These are phyloP conservation scores for Clanis bilineata DNA, from an alignment of 2,888 invertebrate genomes.

Conservation along the genomic window DNA sequence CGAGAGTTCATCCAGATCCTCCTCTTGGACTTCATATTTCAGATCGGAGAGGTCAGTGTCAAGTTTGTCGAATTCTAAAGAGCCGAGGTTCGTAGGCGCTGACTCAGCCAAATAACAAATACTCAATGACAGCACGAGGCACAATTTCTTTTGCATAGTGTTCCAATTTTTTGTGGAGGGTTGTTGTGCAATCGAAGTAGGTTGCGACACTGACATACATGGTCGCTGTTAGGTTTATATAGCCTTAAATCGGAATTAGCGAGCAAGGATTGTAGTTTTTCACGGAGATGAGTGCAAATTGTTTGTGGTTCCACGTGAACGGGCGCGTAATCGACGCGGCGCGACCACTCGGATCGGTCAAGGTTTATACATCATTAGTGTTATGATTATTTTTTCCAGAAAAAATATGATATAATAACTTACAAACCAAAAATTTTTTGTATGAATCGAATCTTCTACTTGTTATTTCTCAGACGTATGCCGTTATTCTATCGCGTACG, in stretches of 20 bases:
- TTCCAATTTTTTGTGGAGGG: slow-evolving; percentile 49
- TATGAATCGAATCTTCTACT: too few relatives aligned
- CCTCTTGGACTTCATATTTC: slow-evolving; percentile 60
- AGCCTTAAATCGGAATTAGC: slow-evolving; percentile 57
- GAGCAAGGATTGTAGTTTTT: slow-evolving; percentile 69
- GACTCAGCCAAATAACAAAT: slow-evolving; percentile 52
- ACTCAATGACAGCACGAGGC: slow-evolving; percentile 52
- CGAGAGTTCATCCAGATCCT: slow-evolving; percentile 57
- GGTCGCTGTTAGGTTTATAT: slow-evolving; percentile 59
- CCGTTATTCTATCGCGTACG: too few relatives aligned
- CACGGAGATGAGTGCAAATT: slow-evolving; percentile 45
- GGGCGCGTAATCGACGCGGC: slow-evolving; percentile 57
- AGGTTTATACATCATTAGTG: slow-evolving; percentile 36
- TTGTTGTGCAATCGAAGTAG: slow-evolving; percentile 67
- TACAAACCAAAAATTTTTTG: too few relatives aligned
- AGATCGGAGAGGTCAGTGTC: slow-evolving; percentile 56
- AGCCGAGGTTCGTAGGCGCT: slow-evolving; percentile 49
- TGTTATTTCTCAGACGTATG: too few relatives aligned
- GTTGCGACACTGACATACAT: slow-evolving; percentile 82
- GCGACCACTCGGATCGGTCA: slow-evolving; percentile 63
- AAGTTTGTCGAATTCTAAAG: slow-evolving; percentile 57
- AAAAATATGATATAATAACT: neutral
- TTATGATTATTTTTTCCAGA: neutral
- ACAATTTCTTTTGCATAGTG: slow-evolving; percentile 60
- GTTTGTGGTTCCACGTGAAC: slow-evolving; percentile 54